A percentile compares a stretch with the other conserved stretches of the same genome.
These are phyloP conservation scores for Bombus polaris DNA, from an alignment of 1,140 invertebrate species.

Conservation along the genomic window DNA sequence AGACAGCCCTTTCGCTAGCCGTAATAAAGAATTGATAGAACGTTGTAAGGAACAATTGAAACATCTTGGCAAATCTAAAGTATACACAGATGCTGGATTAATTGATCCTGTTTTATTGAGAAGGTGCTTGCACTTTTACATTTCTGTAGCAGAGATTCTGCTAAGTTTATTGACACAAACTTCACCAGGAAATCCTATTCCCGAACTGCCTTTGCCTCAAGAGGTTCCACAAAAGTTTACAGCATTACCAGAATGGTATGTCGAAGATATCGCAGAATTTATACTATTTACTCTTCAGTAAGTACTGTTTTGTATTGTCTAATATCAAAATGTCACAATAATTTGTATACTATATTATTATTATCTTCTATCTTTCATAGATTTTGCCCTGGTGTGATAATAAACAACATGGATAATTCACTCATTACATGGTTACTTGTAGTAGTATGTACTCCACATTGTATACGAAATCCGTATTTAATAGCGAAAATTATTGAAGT, in stretches of 20 bases:
- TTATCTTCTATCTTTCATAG: constrained; percentile 82
- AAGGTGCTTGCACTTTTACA: constrained; percentile 93
- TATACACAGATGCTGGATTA: constrained; percentile 93
- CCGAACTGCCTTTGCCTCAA: constrained; percentile 84
- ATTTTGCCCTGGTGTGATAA: constrained; percentile 89
- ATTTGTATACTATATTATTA: neutral
- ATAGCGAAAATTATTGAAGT: constrained; percentile 98
- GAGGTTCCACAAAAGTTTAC: constrained; percentile 90
- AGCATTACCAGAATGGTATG: constrained; percentile 97
- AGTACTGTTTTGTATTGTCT: constrained; percentile 81
- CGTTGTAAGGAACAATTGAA: constrained; percentile 93
- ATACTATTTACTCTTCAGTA: constrained; percentile 96
- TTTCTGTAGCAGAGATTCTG: constrained; percentile 91
- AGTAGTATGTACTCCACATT: constrained; percentile 94
- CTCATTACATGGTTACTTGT: constrained; percentile 94
- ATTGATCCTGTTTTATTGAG: constrained; percentile 91
- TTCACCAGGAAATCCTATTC: constrained; percentile 75
- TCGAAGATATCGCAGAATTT: constrained; percentile 98
- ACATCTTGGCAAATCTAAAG: constrained; percentile 89
- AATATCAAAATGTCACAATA: neutral
- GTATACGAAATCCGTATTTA: constrained; percentile 97
- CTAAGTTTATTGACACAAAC: constrained; percentile 85
- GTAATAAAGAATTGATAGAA: constrained; percentile 93
- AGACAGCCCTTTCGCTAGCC: constrained; percentile 88
- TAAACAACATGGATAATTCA: constrained; percentile 90